Base-by-base conservation (phyloP, 2,113 vertebrate genomes). In the Lepidothrix coronata region DNA sequence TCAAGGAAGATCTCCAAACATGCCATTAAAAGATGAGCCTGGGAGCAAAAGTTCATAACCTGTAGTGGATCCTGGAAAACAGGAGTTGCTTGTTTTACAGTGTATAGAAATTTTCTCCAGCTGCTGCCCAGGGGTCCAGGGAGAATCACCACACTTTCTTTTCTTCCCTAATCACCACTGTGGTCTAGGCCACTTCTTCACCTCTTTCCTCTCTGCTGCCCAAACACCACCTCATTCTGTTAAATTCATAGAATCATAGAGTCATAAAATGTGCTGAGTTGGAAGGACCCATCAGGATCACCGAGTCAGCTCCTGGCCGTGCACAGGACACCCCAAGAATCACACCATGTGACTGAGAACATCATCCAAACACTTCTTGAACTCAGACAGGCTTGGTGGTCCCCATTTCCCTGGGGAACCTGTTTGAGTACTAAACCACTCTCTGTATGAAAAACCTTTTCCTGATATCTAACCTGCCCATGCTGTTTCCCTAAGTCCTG, bases 291-390 rank as follows among this genome's bases (percentile, higher is more conserved):
- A n/a, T 18, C 16, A 22, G 33, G 39, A 0, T 30, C 54, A 39
- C 13, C 0, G 0, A 30, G 46, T n/a, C 70, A 75, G 5, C 24
- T 54, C 28, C 28, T 68, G 54, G 23, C n/a, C 16, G 2, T 46
- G 46, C 2, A 1, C n/a, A 68, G 70, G 6, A 18, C 54, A 46
- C 10, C 16, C 52, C 33, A 66, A 4, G 37, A 3, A 16, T 33
- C 31, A 28, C 27, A 7, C 7, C 23, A 0, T 3, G 24, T 18
- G 20, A 21, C 11, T 54, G 54, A 75, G 54, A 39, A 5, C 0
- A 0, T n/a, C 19, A 27, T 75, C 7, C 33, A 30, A 37, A 39
- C 1, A 0, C 10, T 24, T 17, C 37, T 39, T 14, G 24, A 46
- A 1, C 70, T 46, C 33, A 39, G 5, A 4, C 46, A 75, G 70